These are phyloP conservation scores for Porites divaricata DNA, from an alignment of 92 coral and sea anemone genomes.

Conservation along the genomic window DNA sequence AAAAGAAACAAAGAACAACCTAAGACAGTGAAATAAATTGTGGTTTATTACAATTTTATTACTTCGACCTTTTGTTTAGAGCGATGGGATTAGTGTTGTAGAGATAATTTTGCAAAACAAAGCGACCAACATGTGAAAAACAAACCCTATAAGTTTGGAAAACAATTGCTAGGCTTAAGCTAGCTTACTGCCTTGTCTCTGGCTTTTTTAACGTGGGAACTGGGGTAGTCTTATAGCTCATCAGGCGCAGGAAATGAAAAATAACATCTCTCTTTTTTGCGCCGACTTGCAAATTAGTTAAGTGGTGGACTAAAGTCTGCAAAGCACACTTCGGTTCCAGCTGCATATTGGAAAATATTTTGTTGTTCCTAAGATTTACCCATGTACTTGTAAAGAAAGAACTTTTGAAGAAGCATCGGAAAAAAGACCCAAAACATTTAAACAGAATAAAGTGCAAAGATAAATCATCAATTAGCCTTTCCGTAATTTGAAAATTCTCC, in stretches of 20 bases:
- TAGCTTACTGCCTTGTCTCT: slow-evolving; percentile 7
- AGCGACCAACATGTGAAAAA: slow-evolving; percentile 26
- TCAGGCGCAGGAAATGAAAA: slow-evolving; percentile 38
- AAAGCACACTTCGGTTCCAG: background rate
- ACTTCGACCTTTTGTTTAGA: slow-evolving; percentile 57
- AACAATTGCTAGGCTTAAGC: slow-evolving; percentile 32
- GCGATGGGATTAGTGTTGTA: slow-evolving; percentile 40
- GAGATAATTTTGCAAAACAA: slow-evolving; percentile 50
- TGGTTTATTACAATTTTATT: slow-evolving; percentile 73
- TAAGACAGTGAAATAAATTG: slow-evolving; percentile 42
- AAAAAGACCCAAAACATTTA: background rate
- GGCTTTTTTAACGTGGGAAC: slow-evolving; percentile 37
- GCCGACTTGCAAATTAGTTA: slow-evolving; percentile 36
- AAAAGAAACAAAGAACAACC: slow-evolving; percentile 25
- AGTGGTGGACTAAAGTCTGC: slow-evolving; percentile 1
- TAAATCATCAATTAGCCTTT: too few species aligned
- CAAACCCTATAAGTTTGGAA: slow-evolving; percentile 10
- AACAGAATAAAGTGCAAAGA: slow-evolving; percentile 6
- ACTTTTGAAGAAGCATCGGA: background rate
- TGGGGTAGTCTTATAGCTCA: background rate
- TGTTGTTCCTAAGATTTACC: too few species aligned
- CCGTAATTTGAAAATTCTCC: too few species aligned
- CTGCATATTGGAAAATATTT: background rate
- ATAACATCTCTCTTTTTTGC: slow-evolving; percentile 13
- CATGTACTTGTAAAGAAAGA: background rate